Evolutionary conservation across 2,113 vertebrate species (phyloP).

Genomic region (Pteruthius melanotis): DNA sequence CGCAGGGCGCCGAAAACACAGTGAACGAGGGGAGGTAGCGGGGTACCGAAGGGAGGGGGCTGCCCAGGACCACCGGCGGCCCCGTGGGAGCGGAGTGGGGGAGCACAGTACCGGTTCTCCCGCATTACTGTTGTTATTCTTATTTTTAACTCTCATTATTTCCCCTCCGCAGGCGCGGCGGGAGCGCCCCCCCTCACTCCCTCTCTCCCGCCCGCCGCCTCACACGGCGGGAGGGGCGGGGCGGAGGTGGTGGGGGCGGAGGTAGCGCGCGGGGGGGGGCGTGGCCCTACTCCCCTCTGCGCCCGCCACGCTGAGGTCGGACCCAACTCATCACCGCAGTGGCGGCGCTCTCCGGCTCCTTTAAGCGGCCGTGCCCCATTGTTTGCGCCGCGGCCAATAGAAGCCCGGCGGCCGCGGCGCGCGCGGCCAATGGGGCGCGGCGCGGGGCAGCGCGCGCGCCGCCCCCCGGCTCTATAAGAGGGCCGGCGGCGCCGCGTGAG

Average conservation of each 20-base stretch:
- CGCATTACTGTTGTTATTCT: neutral
- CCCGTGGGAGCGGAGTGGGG: neutral
- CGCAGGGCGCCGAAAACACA: neutral
- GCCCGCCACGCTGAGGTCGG: no score
- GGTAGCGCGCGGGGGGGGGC: no score
- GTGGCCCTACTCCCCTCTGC: no score
- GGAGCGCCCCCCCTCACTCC: neutral
- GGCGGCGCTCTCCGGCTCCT: no score
- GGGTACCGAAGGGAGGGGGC: neutral
- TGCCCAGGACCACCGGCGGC: neutral
- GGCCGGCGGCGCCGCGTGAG: no score
- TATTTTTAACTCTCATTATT: conserved; percentile 17
- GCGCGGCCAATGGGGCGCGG: no score
- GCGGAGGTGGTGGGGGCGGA: neutral
- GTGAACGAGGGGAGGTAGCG: neutral
- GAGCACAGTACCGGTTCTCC: neutral
- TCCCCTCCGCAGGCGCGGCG: neutral
- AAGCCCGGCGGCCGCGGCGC: no score
- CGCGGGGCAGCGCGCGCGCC: no score
- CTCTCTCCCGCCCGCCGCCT: neutral
- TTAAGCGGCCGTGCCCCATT: no score
- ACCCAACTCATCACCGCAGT: no score
- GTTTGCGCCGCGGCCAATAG: no score
- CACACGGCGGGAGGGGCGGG: neutral
- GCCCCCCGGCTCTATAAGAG: no score